A percentile compares a stretch with the other conserved stretches of the same genome.
These are phyloP conservation scores for Drepanosiphum platanoidis DNA, from an alignment of 2,888 invertebrate species.

Conservation along the genomic window DNA sequence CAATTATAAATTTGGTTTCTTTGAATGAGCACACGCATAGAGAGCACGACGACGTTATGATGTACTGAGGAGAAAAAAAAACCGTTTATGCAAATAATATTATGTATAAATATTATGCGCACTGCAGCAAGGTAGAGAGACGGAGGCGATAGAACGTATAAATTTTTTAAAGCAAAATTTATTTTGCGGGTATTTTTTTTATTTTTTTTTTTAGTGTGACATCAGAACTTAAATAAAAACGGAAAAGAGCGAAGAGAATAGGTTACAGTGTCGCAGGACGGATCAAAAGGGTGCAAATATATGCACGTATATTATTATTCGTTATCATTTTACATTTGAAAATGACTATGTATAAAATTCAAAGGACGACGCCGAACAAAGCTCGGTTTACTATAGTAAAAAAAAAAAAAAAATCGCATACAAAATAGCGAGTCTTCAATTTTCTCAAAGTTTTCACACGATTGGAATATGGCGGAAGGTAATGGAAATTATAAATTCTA, in stretches of 20 bases:
- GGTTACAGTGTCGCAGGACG: neutral
- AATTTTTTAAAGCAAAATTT: neutral
- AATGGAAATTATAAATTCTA: no score
- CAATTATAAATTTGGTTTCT: constrained; percentile 4
- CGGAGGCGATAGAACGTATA: neutral
- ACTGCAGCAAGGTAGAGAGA: neutral
- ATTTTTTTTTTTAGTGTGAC: neutral
- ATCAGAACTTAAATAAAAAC: neutral
- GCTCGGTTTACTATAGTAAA: neutral
- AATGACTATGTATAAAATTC: neutral
- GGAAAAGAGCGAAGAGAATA: neutral
- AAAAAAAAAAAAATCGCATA: neutral
- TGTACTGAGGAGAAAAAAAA: neutral
- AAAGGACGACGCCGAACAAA: neutral
- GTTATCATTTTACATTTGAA: neutral
- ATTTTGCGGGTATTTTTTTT: neutral
- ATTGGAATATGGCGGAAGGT: no score
- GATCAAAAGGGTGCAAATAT: neutral
- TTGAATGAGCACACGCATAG: neutral
- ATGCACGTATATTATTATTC: neutral
- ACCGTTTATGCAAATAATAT: neutral
- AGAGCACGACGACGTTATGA: neutral
- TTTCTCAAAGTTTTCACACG: neutral
- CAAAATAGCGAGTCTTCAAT: neutral
- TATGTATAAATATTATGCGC: neutral